phyloP scores from a whole-genome alignment of 2,797 vertebrate genomes.

The Crax fasciolata region DNA sequence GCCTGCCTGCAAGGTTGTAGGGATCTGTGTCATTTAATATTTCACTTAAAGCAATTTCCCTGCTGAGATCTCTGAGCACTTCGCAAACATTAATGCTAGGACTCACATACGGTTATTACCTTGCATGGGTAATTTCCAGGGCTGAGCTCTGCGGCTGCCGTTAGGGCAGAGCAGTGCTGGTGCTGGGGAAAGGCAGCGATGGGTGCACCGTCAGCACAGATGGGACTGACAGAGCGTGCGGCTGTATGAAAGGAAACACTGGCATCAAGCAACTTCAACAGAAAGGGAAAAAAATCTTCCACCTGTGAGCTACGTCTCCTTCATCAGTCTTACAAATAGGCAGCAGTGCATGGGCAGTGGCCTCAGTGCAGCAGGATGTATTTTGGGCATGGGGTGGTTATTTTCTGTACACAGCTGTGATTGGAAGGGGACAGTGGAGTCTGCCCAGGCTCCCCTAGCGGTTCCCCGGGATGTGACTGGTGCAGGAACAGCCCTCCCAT shows the following conservation, averaged over 20 bases:
- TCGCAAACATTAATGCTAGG: not conserved
- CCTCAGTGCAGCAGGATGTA: fast-evolving
- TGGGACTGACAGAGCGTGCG: not conserved
- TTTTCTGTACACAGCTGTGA: not conserved
- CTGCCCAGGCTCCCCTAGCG: not conserved
- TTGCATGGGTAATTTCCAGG: not conserved
- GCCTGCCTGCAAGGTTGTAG: slow-evolving; percentile 4
- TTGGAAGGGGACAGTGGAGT: not conserved
- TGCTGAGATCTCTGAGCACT: slow-evolving; percentile 27
- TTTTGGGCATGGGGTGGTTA: not conserved
- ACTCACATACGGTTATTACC: not conserved
- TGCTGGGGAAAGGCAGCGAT: not conserved
- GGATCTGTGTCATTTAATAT: slow-evolving; percentile 4
- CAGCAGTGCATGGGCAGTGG: not conserved
- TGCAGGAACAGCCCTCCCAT: not conserved
- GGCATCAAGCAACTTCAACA: not conserved
- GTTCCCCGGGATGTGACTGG: not conserved
- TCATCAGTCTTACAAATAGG: fast-evolving
- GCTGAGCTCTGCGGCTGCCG: not conserved
- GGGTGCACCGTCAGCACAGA: not conserved
- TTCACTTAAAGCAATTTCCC: slow-evolving; percentile 38
- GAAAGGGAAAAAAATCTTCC: not conserved
- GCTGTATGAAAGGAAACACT: not conserved
- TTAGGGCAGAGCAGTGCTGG: not conserved
- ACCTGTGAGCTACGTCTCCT: not conserved